Percentiles rank a stretch among this genome's conserved stretches.
phyloP scores from a whole-genome alignment of 2,113 vertebrate species.

The Trogon melanurus region DNA sequence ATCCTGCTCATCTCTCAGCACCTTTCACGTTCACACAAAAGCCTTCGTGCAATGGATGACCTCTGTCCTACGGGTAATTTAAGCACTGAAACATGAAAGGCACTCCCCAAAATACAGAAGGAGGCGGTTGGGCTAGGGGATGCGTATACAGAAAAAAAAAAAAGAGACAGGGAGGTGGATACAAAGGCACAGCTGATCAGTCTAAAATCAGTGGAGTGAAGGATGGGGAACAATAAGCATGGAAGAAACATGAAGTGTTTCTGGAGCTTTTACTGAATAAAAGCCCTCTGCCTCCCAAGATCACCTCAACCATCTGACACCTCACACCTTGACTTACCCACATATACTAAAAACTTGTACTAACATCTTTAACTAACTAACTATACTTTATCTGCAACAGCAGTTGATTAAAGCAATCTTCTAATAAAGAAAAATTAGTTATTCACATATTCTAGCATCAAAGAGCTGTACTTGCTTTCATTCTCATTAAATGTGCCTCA shows the following conservation, averaged over 20 bases:
- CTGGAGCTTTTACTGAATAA: background rate
- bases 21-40: background rate
- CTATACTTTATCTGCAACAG: background rate
- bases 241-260: background rate
- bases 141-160: background rate
- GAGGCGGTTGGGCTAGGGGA: rapidly evolving
- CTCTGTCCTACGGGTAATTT: background rate
- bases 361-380: background rate
- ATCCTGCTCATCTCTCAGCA: background rate
- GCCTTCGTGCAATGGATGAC: background rate
- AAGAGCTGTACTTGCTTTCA: background rate
- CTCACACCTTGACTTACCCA: background rate
- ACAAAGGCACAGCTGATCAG: background rate
- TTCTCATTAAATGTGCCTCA: background rate
- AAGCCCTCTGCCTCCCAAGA: background rate
- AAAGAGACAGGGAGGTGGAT: background rate
- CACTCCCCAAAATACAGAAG: background rate
- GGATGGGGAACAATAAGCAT: background rate
- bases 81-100: background rate
- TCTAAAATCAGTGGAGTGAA: background rate
- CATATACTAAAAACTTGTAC: background rate
- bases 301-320: background rate
- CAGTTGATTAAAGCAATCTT: background rate
- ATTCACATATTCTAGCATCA: background rate
- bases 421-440: background rate